Base-by-base conservation (phyloP, 2,888 invertebrate genomes). In the Bunonema sp. region DNA sequence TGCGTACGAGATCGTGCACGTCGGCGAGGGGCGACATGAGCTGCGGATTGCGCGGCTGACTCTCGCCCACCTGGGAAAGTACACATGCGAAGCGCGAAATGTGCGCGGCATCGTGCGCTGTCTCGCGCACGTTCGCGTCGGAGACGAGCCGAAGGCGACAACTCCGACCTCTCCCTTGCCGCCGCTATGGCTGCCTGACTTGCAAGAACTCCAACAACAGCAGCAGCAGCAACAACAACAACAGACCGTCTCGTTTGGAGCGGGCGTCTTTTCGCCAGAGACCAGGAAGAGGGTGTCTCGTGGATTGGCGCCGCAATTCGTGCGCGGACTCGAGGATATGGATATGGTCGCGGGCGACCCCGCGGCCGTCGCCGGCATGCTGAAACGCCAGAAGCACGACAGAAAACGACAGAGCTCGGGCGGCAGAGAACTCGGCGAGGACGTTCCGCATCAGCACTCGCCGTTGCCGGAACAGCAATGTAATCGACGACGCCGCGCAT, bases 251-350 rank as follows among this genome's bases (percentile, higher is more conserved):
- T 15, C 26, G 7, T 26, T 26, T 12, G 5, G 7, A 5, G 7
- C 26, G 26, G 4, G 15, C 38, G 29, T 20, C 38, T 3, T 29
- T 29, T 8, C 19, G 28, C 38, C n/a, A 19, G n/a, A 7, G n/a
- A 36, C 5, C 8, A 32, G 8, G n/a, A 32, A 38, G 22, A 3
- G 8, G 7, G 7, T n/a, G n/a, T n/a, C n/a, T n/a, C n/a, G 2
- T 4, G 57, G 54, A 34, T 55, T 58, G 36, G 57, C 65, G 23
- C 64, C 64, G 16, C 46, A 44, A 19, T 65, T 65, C 43, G 52
- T 63, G 29, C 50, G 53, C 33, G 66, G 66, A 19, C 44, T 66
- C 7, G 57, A 62, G 39, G 65, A 66, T 42, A 50, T 66, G 51
- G 63, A 66, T 34, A 42, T 66, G 37, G 54, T 57, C 40, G 62